A percentile compares a stretch with the other conserved stretches of the same genome.
Conservation (phyloP, 2,797 vertebrate species). For the Odontamblyopus rebecca region DNA sequence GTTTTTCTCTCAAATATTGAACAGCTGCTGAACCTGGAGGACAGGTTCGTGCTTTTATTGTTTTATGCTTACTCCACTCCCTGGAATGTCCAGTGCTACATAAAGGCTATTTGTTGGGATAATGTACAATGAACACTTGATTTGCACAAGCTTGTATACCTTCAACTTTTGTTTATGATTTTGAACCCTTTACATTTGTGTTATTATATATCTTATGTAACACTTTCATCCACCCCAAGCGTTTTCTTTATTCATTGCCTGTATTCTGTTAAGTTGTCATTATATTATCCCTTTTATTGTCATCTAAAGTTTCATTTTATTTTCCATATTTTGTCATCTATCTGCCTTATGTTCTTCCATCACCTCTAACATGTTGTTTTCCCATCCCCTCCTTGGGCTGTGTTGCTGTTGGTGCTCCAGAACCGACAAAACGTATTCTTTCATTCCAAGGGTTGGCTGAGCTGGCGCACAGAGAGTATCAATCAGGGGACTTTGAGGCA, state of each 20-base stretch:
- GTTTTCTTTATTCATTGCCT: slow-evolving; percentile 7
- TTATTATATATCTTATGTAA: neutral
- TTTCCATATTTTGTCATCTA: slow-evolving; percentile 67
- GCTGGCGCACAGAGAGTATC: slow-evolving; percentile 99
- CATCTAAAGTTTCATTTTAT: slow-evolving; percentile 38
- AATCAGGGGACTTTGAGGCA: slow-evolving; percentile 98
- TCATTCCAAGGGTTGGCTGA: slow-evolving; percentile 99
- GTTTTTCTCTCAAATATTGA: neutral
- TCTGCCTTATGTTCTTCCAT: slow-evolving; percentile 83
- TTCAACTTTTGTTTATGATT: neutral
- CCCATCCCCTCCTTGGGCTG: slow-evolving; percentile 83
- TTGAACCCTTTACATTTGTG: neutral
- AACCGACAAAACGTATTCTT: slow-evolving; percentile 99
- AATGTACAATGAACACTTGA: neutral
- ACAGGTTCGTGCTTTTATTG: neutral
- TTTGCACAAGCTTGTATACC: neutral
- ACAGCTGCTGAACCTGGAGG: neutral
- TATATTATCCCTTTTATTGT: slow-evolving; percentile 11
- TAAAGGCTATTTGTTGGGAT: neutral
- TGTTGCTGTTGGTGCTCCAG: slow-evolving; percentile 99
- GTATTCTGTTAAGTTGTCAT: slow-evolving; percentile 20
- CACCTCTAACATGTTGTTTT: slow-evolving; percentile 94
- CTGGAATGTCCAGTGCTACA: neutral
- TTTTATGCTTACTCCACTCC: slow-evolving; percentile 23
- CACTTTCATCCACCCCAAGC: neutral